Conservation (phyloP, 2,888 invertebrate species). For the Luperina nickerlii region DNA sequence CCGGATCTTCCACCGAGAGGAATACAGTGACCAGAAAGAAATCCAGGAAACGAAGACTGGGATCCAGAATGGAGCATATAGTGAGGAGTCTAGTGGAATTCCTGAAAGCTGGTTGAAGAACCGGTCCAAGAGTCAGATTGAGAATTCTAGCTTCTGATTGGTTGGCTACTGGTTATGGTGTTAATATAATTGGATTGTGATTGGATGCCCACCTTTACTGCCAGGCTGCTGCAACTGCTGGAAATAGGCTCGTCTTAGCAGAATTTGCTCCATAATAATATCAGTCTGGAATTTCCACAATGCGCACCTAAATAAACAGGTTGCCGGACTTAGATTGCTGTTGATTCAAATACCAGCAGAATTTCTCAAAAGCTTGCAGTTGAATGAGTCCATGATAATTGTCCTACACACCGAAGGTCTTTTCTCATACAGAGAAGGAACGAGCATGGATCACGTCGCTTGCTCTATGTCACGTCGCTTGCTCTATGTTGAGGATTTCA, state of each 20-base stretch:
- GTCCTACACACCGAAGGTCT: no score
- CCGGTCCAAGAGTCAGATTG: conserved; percentile 70
- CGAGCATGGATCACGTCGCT: no score
- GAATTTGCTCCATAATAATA: background rate
- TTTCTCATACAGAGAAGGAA: background rate
- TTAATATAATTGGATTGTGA: background rate
- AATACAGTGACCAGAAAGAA: conserved; percentile 28
- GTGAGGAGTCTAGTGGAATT: conserved; percentile 3
- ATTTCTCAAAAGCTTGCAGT: background rate
- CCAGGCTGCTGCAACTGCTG: background rate
- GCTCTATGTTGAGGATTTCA: background rate
- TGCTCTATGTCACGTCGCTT: background rate
- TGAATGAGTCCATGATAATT: background rate
- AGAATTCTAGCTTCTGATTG: conserved; percentile 79
- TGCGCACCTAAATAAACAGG: background rate
- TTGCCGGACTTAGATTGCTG: background rate
- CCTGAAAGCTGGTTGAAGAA: conserved; percentile 68
- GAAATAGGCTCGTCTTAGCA: background rate
- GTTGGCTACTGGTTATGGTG: background rate
- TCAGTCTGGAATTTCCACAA: background rate
- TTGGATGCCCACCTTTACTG: conserved; percentile 11
- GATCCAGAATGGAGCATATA: conserved; percentile 27
- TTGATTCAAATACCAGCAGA: background rate
- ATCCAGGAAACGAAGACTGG: conserved; percentile 45
- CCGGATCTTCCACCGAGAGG: conserved; percentile 78